Conservation (phyloP, 2,888 invertebrate species). For the Drosophila monieri region DNA sequence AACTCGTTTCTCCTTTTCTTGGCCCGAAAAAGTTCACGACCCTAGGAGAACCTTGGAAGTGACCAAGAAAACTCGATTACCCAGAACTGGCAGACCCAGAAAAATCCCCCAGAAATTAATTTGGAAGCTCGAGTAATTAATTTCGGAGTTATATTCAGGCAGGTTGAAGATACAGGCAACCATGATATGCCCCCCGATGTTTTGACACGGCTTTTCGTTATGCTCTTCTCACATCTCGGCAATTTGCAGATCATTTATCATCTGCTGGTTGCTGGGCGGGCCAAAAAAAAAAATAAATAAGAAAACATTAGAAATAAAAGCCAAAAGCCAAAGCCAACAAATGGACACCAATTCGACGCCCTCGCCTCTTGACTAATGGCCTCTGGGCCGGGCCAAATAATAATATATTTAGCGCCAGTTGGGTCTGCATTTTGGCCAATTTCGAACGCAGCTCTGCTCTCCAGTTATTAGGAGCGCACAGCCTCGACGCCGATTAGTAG, state of each 20-base stretch:
- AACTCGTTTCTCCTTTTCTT: neutral
- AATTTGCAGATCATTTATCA: constrained; percentile 39
- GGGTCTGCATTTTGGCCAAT: constrained; percentile 27
- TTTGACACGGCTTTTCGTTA: constrained; percentile 32
- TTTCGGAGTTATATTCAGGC: neutral
- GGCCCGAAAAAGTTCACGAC: neutral
- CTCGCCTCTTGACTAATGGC: constrained; percentile 62
- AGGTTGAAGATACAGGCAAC: neutral
- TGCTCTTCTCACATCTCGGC: constrained; percentile 34
- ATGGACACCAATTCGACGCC: constrained; percentile 54
- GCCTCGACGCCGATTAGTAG: constrained; percentile 71
- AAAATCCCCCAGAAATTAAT: neutral
- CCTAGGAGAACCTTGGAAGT: neutral
- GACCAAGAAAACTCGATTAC: constrained; percentile 1
- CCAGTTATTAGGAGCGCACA: constrained; percentile 39
- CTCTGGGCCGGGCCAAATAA: constrained; percentile 17
- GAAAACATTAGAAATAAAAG: neutral
- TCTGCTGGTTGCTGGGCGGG: neutral
- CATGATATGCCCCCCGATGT: constrained; percentile 1
- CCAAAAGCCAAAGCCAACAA: neutral
- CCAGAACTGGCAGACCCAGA: constrained; percentile 3
- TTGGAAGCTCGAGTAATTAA: neutral
- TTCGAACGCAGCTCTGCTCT: constrained; percentile 11
- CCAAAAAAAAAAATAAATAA: too few species aligned
- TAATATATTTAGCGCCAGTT: neutral